Evolutionary conservation across 2,113 vertebrate species (phyloP).

Genomic region (Ascaphus truei): DNA sequence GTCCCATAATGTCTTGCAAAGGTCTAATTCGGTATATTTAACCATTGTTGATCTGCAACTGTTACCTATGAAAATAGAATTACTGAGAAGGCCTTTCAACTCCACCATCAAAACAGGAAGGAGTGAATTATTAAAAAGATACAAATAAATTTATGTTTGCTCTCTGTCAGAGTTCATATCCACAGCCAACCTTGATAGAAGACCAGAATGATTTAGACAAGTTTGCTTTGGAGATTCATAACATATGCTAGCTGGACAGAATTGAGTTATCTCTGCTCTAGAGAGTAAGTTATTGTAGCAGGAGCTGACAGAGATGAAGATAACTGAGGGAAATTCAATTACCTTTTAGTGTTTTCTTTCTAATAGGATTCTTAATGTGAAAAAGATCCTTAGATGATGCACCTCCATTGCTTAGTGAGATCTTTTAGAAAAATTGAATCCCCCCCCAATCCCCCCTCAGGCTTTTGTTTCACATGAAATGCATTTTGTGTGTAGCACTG

Average conservation of each 20-base stretch:
- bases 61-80: slow-evolving; percentile 43
- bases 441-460: slow-evolving; percentile 61
- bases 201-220: slow-evolving; percentile 88
- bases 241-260: slow-evolving; percentile 88
- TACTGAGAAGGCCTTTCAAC: slow-evolving; percentile 53
- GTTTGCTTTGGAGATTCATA: slow-evolving; percentile 88
- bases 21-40: no score
- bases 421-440: slow-evolving; percentile 71
- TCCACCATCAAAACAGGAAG: slow-evolving; percentile 56
- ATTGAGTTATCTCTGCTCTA: slow-evolving; percentile 96
- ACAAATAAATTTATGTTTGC: slow-evolving; percentile 91
- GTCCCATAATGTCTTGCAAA: no score
- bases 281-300: slow-evolving; percentile 98
- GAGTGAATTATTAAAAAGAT: slow-evolving; percentile 86
- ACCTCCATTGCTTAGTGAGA: slow-evolving; percentile 59
- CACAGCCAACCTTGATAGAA: slow-evolving; percentile 80
- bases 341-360: slow-evolving; percentile 99
- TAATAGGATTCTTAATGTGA: slow-evolving; percentile 99
- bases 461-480: slow-evolving; percentile 20
- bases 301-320: slow-evolving; percentile 98
- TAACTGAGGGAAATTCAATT: slow-evolving; percentile 99
- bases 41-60: slow-evolving; percentile 19
- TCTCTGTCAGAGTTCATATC: slow-evolving; percentile 90
- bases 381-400: slow-evolving; percentile 92
- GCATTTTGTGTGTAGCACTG: background rate